Base-by-base conservation (phyloP, 2,888 invertebrate genomes). In the Synanthedon tipuliformis region DNA sequence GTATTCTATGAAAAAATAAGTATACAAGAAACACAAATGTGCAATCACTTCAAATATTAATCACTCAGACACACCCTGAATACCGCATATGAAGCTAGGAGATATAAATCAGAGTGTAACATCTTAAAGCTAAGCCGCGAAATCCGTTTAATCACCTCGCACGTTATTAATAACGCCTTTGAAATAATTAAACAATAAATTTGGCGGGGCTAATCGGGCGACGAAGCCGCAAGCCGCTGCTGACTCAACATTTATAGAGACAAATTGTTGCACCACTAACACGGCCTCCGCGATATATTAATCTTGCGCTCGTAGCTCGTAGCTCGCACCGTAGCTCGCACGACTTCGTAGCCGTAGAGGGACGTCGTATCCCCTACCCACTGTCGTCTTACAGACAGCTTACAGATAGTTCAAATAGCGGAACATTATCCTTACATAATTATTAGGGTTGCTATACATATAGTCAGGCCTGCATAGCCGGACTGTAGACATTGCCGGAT, bases 171-270 rank as follows among this genome's bases (percentile, higher is more conserved):
- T 87, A 85, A 84, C 83, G 71, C 69, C 77, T 82, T 81, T 81
- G 82, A 80, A 85, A 86, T 34, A 34, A 34, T 86, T 86, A 87
- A 85, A 87, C 87, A 87, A 87, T 87, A 87, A 86, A 87, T 87
- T 87, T 74, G 73, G 76, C 70, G 75, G 68, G 68, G 85, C 84
- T 87, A 87, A 87, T 87, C 86, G 82, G 77, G 78, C 79, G 74
- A 71, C 75, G 75, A 69, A 75, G 75, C 83, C 82, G 75, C 81
- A 73, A 72, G 66, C 69, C 68, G 72, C 40, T 73, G 84, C 86
- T 86, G 86, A 87, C 78, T 86, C 85, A 85, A 85, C 87, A 79
- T 87, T 87, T 87, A 87, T 87, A 86, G 83, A 86, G 86, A 87
- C 87, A 87, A 87, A 87, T 87, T 84, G 86, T 86, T 78, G 80